Evolutionary conservation across 2,888 invertebrate species (phyloP).

Genomic region (Leptopilina drosophilae): DNA sequence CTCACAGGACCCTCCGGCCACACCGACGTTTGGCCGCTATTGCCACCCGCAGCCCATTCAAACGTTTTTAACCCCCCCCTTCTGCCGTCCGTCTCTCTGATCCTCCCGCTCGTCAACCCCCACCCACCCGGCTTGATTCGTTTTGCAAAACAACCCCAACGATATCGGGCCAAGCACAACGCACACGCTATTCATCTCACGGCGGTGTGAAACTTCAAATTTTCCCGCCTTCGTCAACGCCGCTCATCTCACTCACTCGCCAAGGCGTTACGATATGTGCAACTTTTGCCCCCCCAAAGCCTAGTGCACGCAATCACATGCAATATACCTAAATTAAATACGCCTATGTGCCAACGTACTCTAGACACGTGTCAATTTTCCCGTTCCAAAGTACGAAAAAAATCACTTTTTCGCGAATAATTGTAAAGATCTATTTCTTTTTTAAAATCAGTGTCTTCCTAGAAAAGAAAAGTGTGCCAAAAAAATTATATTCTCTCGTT

Average conservation of each 20-base stretch:
- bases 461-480: constrained; percentile 14
- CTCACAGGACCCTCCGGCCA: constrained; percentile 16
- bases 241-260: constrained; percentile 5
- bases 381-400: background rate
- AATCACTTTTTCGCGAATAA: background rate
- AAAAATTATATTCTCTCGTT: background rate
- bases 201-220: constrained; percentile 61
- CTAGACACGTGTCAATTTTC: constrained; percentile 29
- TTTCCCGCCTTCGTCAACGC: constrained; percentile 63
- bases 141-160: constrained; percentile 59
- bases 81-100: constrained; percentile 22
- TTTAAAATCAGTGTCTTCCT: no score
- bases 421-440: no score
- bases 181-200: constrained; percentile 33
- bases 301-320: background rate
- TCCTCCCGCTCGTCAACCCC: constrained; percentile 46
- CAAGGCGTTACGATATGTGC: no score
- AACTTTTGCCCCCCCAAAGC: background rate
- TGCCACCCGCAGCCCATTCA: constrained; percentile 34
- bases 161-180: constrained; percentile 53
- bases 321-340: constrained; percentile 23
- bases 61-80: constrained; percentile 23
- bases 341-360: constrained; percentile 34
- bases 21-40: constrained; percentile 34
- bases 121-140: constrained; percentile 55